phyloP scores from a whole-genome alignment of 2,888 invertebrate species.

The Cephus pulcher region DNA sequence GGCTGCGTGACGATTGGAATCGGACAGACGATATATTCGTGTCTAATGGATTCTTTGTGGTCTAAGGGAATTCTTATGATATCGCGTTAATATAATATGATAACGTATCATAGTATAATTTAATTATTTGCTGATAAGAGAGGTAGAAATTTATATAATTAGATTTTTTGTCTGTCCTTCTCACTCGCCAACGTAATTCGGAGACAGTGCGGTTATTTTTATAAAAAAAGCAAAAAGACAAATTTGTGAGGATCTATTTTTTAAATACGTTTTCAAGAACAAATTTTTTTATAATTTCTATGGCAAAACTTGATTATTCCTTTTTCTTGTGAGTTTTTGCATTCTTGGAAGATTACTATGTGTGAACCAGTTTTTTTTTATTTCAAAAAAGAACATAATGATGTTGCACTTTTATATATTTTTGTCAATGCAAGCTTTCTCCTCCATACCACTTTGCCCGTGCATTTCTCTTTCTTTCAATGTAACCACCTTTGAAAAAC shows the following conservation, averaged over 20 bases:
- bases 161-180: not conserved
- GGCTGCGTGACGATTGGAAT: not conserved
- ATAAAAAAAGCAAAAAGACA: too few relatives aligned
- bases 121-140: not conserved
- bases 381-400: not conserved
- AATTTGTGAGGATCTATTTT: too few relatives aligned
- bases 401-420: not conserved
- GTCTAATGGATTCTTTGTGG: not conserved
- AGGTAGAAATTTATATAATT: not conserved
- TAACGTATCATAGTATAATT: not conserved
- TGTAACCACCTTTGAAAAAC: conserved; percentile 1
- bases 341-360: not conserved
- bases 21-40: not conserved
- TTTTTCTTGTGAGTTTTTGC: not conserved
- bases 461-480: conserved; percentile 3
- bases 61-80: not conserved
- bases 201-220: too few relatives aligned
- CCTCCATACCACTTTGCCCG: conserved; percentile 17
- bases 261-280: not conserved
- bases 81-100: too few relatives aligned
- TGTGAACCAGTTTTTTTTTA: not conserved
- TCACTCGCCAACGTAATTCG: too few relatives aligned
- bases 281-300: not conserved
- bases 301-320: not conserved
- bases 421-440: not conserved